Conservation (phyloP, 2,888 invertebrate genomes). For the Xiphydria camelus region DNA sequence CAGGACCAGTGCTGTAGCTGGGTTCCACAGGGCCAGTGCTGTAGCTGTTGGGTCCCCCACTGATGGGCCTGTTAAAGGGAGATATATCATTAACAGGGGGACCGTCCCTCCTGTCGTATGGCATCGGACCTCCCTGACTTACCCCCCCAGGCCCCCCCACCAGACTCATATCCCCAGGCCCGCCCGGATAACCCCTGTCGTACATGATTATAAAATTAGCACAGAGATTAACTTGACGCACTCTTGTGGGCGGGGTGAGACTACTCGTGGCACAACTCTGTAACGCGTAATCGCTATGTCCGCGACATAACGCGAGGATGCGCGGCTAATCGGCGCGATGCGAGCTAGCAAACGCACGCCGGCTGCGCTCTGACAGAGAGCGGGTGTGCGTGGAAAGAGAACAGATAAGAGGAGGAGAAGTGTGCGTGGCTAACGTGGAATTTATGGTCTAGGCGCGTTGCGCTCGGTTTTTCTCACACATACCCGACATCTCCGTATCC, state of each 20-base stretch:
- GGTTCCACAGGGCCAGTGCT: conserved; percentile 48
- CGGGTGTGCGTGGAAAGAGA: no score
- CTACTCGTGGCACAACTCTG: no score
- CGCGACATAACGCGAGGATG: no score
- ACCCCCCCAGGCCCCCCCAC: conserved; percentile 33
- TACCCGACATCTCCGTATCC: conserved; percentile 54
- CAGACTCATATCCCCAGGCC: conserved; percentile 29
- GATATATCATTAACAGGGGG: conserved; percentile 33
- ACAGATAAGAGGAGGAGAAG: no score
- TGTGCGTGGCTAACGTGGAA: no score
- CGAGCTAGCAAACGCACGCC: no score
- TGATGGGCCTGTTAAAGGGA: conserved; percentile 49
- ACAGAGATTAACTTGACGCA: no score
- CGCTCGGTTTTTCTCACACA: conserved; percentile 17
- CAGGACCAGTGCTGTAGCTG: conserved; percentile 51
- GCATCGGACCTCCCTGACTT: conserved; percentile 27
- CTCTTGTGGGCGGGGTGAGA: no score
- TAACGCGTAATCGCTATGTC: no score
- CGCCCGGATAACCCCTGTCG: conserved; percentile 33
- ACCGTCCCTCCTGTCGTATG: conserved; percentile 27
- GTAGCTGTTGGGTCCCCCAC: conserved; percentile 50
- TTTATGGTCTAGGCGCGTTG: no score
- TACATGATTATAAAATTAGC: conserved; percentile 29
- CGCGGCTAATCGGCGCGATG: no score
- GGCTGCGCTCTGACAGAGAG: no score